Percentiles rank a stretch among this genome's conserved stretches.
These are phyloP conservation scores for Glossosoma conforme DNA, from an alignment of 1,140 invertebrate genomes.

Conservation along the genomic window DNA sequence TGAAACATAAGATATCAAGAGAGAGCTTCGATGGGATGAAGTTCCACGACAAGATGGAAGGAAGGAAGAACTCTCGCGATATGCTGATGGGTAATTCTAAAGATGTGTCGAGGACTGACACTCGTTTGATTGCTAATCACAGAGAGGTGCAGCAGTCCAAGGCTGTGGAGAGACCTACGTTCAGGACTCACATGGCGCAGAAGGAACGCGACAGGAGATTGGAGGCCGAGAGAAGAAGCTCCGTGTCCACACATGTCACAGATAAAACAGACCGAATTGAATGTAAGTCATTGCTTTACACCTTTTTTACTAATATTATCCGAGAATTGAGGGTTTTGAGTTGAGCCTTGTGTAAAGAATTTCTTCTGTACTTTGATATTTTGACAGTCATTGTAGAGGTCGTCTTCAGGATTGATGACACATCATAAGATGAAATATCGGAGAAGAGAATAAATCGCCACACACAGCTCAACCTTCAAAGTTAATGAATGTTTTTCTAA, in stretches of 20 bases:
- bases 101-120: constrained; percentile 46
- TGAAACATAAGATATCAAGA: constrained; percentile 31
- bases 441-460: no score
- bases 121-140: constrained; percentile 35
- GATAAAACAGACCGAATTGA: constrained; percentile 70
- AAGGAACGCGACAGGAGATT: constrained; percentile 58
- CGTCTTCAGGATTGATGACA: no score
- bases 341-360: no score
- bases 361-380: no score
- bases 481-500: no score
- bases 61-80: constrained; percentile 45
- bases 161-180: constrained; percentile 52
- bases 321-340: no score
- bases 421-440: no score
- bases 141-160: constrained; percentile 39
- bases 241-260: constrained; percentile 66
- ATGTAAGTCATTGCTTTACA: constrained; percentile 53
- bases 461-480: no score
- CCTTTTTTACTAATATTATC: no score
- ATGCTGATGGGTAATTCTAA: constrained; percentile 45
- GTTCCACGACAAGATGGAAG: constrained; percentile 41
- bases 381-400: no score
- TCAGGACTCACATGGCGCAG: constrained; percentile 59
- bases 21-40: constrained; percentile 39
- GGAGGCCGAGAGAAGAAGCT: constrained; percentile 68